Base-by-base conservation (phyloP, 35 echinoderm and acorn worm species). In the Eucidaris tribuloides region DNA sequence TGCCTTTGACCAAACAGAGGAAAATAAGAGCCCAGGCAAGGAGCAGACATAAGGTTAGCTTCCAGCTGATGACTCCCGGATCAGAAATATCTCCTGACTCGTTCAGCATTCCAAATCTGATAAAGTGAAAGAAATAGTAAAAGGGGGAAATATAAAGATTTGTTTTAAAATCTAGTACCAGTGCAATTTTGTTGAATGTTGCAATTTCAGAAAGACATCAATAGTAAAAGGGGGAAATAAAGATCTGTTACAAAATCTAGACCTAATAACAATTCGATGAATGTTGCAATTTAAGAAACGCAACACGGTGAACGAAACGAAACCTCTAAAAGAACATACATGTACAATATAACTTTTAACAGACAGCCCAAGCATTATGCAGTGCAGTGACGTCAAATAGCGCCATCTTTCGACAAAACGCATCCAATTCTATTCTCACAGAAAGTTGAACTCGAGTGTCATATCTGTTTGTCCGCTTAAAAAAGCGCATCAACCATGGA, bases 21-120 rank as follows among this genome's bases (percentile, higher is more conserved):
- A 89, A 99, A 18, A 93, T 91, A 52, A 99, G 59, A 44, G 79
- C 31, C 96, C 96, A 99, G 5, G 96, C 96, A 23, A 99, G 81
- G 41, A 99, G 87, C 31, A 99, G 85, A 50, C 96, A 99, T 1
- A 99, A 91, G 9, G 96, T 91, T 34, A 99, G 54, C 54, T 99
- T 77, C 96, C 96, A 99, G 39, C 88, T 82, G 7, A 99, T 80
- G 72, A 83, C 77, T 1, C 96, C 96, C 71, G 93, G 88, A 0
- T 87, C 33, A 27, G 24, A 24, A 37, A 92, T 85, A 54, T 83
- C 84, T 1, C 79, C 85, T 42, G 85, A 83, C 17, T 81, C 78
- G 22, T 83, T 30, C 59, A 93, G 58, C n/a, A 93, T 81, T 37
- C 66, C 79, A 58, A 46, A 45, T 45, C 91, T 93, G 45, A 17